Base-by-base conservation (phyloP, 2,113 vertebrate genomes). In the Bathybates hornii region DNA sequence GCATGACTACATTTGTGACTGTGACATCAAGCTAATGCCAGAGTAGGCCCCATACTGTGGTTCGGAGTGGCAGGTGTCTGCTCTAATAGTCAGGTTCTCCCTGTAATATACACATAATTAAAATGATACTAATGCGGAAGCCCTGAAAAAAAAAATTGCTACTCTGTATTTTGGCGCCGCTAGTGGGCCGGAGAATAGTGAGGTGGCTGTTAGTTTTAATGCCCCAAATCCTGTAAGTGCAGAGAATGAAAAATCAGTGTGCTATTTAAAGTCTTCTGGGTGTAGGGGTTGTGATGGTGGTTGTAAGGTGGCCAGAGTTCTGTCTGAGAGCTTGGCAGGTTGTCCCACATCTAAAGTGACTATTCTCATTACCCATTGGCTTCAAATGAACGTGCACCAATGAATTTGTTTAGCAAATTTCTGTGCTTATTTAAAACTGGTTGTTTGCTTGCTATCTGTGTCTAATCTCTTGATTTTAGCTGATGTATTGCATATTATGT, bases 161-260 rank as follows among this genome's bases (percentile, higher is more conserved):
- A 88, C 84, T 91, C 89, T 91, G 80, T 88, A 82, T 84, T 82
- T 90, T 91, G 90, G 88, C 34, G 68, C 89, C 66, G 79, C 87
- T 59, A 29, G 59, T 54, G 32, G 34, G 86, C 8, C 57, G 61
- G 88, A 80, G 76, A 82, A 84, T 16, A 52, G 84, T 85, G 86
- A 93, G 73, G 93, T 92, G 82, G 91, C 93, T 85, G 87, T 95
- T 95, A 93, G 88, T 83, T 87, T 89, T 86, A 89, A 95, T 95
- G 89, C 88, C 9, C 7, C 50, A 80, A 89, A 93, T 93, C 95
- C 93, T 81, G 7, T 93, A 94, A 94, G 21, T 91, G 89, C 86
- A 90, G 90, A 68, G 81, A 50, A 45, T 68, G 32, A 82, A 90
- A 61, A 53, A 38, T 9, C 56, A 13, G 81, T 59, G 27, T 82